A percentile compares a stretch with the other conserved stretches of the same genome.
phyloP scores from a whole-genome alignment of 2,113 vertebrate genomes.

The Lanius ludovicianus region DNA sequence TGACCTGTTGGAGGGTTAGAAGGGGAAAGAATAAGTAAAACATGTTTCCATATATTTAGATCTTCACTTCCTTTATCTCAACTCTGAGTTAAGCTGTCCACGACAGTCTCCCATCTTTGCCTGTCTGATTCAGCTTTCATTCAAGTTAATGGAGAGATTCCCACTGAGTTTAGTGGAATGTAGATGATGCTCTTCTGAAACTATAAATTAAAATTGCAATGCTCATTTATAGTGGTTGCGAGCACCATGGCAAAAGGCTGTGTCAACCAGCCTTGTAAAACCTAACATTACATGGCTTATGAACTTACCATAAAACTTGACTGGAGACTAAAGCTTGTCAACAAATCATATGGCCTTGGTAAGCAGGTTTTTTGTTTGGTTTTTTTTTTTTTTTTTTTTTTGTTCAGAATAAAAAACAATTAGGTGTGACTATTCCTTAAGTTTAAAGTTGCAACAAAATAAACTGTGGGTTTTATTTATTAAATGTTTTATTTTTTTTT shows the following conservation, averaged over 20 bases:
- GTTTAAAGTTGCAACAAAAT: not conserved
- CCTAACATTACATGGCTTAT: not conserved
- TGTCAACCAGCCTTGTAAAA: slow-evolving; percentile 14
- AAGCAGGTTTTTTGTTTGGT: not conserved
- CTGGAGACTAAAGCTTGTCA: not conserved
- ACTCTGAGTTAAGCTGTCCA: not conserved
- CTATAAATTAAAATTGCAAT: not conserved
- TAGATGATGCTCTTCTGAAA: not conserved
- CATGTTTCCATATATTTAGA: not conserved
- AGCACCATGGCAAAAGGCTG: not conserved
- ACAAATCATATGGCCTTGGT: not conserved
- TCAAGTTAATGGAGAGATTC: not conserved
- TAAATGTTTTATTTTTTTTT: not conserved
- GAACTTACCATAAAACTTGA: slow-evolving; percentile 2
- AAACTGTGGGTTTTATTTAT: not conserved
- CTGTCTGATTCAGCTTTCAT: not conserved
- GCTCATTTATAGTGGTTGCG: not conserved
- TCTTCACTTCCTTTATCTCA: not conserved
- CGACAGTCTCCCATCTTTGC: not conserved
- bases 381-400: not conserved
- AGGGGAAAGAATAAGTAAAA: not conserved
- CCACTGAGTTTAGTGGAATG: not conserved
- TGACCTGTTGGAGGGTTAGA: not conserved
- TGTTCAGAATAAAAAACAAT: not conserved
- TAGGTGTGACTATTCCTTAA: not conserved